These are phyloP conservation scores for Misgurnus anguillicaudatus DNA, from an alignment of 2,113 vertebrate genomes.

Conservation along the genomic window DNA sequence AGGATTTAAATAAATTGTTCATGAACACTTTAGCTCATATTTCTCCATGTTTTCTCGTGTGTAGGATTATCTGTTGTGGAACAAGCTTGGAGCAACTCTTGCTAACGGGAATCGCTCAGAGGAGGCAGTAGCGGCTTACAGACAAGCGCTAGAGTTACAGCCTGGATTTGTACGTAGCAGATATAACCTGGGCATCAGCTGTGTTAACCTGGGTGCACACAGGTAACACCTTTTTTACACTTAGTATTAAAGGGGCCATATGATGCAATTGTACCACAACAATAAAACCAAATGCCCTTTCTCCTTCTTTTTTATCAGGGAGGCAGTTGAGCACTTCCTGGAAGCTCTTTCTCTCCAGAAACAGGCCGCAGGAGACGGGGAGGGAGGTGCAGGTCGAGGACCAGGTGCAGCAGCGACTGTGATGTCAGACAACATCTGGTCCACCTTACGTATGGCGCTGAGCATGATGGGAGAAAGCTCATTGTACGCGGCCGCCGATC, in stretches of 20 bases:
- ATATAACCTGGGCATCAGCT: conserved; percentile 97
- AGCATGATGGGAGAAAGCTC: conserved; percentile 98
- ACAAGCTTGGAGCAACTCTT: conserved; percentile 93
- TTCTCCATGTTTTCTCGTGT: neutral
- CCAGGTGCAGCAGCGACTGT: conserved; percentile 78
- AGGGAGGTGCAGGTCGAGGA: conserved; percentile 71
- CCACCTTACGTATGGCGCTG: conserved; percentile 93
- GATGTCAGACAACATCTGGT: conserved; percentile 99
- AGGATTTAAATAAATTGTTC: neutral
- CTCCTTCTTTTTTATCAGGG: conserved; percentile 71
- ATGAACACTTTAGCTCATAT: neutral
- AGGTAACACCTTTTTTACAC: conserved; percentile 63
- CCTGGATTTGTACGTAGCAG: conserved; percentile 95
- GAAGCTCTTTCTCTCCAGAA: conserved; percentile 94
- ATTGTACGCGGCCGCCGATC: conserved; percentile 88
- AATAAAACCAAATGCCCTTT: neutral
- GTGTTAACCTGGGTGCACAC: conserved; percentile 94
- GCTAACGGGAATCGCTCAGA: conserved; percentile 95
- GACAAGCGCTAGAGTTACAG: conserved; percentile 90
- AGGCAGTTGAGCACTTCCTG: conserved; percentile 97
- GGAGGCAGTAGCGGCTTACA: conserved; percentile 92
- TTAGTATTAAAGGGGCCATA: neutral
- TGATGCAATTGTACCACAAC: neutral
- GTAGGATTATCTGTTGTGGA: conserved; percentile 96
- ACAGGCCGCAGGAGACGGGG: conserved; percentile 81